A percentile compares a stretch with the other conserved stretches of the same genome.
These are phyloP conservation scores for Eupleurogrammus muticus DNA, from an alignment of 2,797 vertebrate genomes.

Conservation along the genomic window DNA sequence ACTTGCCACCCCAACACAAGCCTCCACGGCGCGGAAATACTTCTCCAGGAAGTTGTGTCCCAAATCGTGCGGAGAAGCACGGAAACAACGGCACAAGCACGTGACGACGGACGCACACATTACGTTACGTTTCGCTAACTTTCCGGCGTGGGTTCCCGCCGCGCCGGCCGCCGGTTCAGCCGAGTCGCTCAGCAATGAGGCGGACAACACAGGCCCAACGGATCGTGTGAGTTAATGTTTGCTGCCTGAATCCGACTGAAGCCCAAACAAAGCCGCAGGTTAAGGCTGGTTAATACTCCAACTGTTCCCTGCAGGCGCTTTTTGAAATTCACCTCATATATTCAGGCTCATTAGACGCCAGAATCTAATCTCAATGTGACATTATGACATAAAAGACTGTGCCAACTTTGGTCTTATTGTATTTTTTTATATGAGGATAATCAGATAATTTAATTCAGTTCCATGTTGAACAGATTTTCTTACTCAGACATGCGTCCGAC, in stretches of 20 bases:
- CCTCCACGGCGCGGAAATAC: not conserved
- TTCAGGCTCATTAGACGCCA: slow-evolving; percentile 7
- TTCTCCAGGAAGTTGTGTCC: too few species aligned
- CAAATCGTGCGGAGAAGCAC: not conserved
- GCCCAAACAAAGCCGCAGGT: not conserved
- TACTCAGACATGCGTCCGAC: not conserved
- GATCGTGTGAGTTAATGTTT: not conserved
- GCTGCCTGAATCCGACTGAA: not conserved
- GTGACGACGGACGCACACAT: not conserved
- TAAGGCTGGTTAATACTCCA: not conserved
- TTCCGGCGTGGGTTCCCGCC: not conserved
- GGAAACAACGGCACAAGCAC: slow-evolving; percentile 9
- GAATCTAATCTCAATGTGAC: too few species aligned
- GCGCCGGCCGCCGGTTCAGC: not conserved
- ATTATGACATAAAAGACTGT: not conserved
- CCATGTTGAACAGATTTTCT: not conserved
- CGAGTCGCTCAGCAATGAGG: not conserved
- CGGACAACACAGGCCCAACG: not conserved
- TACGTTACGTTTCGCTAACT: not conserved
- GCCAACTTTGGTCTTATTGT: not conserved
- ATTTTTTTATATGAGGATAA: not conserved
- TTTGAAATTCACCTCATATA: not conserved
- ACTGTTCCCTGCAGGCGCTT: not conserved
- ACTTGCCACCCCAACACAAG: too few species aligned
- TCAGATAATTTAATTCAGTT: not conserved